phyloP scores from a whole-genome alignment of 2,113 vertebrate genomes.

The Lepidothrix coronata region DNA sequence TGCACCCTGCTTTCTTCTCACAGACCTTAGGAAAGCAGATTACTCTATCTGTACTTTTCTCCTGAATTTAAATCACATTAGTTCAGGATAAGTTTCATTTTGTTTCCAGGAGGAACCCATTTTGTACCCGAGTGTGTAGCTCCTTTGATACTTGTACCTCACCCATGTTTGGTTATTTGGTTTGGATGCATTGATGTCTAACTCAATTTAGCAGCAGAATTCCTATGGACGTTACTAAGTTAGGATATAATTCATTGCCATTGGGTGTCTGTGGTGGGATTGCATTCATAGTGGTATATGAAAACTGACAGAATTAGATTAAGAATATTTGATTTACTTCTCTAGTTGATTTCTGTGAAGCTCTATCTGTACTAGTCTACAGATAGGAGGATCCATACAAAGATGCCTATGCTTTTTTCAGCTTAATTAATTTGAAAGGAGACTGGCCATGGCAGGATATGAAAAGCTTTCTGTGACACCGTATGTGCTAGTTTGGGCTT shows the following conservation, averaged over 20 bases:
- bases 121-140: neutral
- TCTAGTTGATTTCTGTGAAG: neutral
- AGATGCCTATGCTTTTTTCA: neutral
- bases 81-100: neutral
- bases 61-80: neutral
- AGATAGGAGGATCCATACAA: neutral
- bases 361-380: neutral
- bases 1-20: neutral
- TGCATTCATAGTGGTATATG: neutral
- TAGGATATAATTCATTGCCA: neutral
- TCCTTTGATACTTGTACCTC: neutral
- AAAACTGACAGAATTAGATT: neutral
- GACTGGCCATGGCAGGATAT: neutral
- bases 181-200: neutral
- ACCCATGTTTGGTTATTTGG: neutral
- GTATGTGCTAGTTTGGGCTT: neutral
- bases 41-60: neutral
- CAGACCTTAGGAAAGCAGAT: neutral
- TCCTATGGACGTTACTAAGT: neutral
- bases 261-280: neutral
- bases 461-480: neutral
- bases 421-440: neutral
- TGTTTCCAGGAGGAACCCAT: neutral
- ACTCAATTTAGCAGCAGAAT: neutral
- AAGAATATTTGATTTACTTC: neutral